These are phyloP conservation scores for Montipora foliosa DNA, from an alignment of 64 coral and sea anemone species.

Conservation along the genomic window DNA sequence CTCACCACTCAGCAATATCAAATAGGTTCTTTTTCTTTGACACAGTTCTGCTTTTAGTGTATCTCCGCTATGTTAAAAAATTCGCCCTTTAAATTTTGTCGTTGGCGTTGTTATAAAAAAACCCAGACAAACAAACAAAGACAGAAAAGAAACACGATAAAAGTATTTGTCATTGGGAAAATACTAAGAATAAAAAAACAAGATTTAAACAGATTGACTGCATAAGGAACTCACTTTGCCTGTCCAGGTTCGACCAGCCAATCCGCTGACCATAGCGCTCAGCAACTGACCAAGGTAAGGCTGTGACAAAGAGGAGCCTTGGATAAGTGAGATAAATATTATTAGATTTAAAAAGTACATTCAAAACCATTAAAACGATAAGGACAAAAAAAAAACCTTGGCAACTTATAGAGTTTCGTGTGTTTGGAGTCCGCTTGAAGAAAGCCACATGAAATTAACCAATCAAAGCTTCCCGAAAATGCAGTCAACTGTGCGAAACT, in stretches of 20 bases:
- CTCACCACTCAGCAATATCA: no score
- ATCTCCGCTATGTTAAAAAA: no score
- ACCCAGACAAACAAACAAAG: neutral
- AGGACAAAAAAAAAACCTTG: no score
- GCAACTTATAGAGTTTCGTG: no score
- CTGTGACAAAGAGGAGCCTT: slow-evolving; percentile 70
- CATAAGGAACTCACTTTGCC: slow-evolving; percentile 70
- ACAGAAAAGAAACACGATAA: neutral
- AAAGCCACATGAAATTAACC: neutral
- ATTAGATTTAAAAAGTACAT: neutral
- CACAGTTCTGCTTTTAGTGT: no score
- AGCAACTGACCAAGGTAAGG: slow-evolving; percentile 73
- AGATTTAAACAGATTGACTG: neutral
- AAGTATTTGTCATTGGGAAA: neutral
- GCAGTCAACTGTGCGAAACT: no score
- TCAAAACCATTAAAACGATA: no score
- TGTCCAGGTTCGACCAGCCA: slow-evolving; percentile 90
- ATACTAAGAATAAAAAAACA: neutral
- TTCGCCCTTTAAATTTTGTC: no score
- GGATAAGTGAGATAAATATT: neutral
- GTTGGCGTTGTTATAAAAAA: no score
- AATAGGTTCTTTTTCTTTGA: no score
- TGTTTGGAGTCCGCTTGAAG: no score
- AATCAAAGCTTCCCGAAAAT: neutral
- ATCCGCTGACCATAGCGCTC: slow-evolving; percentile 75